Evolutionary conservation across 37 sponge, comb jelly and placozoan genomes (phyloP).

Genomic region (Dysidea cf. avara): DNA sequence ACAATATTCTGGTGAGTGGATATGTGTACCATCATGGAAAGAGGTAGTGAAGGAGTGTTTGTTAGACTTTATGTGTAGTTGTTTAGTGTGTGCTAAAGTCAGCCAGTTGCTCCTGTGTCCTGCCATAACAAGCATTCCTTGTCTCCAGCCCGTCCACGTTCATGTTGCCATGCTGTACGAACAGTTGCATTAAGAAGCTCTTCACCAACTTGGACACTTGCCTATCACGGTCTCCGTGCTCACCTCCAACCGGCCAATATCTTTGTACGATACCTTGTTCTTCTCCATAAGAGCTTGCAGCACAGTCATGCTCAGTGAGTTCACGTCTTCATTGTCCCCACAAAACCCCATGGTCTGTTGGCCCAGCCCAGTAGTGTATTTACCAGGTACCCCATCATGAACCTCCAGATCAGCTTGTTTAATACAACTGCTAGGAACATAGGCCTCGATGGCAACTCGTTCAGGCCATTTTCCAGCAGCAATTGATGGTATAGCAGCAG

Average conservation of each 20-base stretch:
- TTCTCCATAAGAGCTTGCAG: conserved; percentile 83
- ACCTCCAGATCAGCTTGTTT: conserved; percentile 88
- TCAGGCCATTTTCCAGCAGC: conserved; percentile 80
- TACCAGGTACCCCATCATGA: conserved; percentile 82
- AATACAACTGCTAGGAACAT: conserved; percentile 82
- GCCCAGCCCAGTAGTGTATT: conserved; percentile 98
- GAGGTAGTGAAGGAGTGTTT: too few relatives aligned
- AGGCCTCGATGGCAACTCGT: conserved; percentile 91
- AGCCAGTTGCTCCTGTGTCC: conserved; percentile 91
- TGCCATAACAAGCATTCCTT: conserved; percentile 97
- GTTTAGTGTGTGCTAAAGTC: too few relatives aligned
- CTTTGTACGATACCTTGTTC: conserved; percentile 57
- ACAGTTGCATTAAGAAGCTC: conserved; percentile 96
- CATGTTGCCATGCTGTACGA: conserved; percentile 80
- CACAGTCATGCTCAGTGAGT: conserved; percentile 90
- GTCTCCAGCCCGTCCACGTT: conserved; percentile 95
- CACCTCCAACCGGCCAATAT: conserved; percentile 94
- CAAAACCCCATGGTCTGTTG: conserved; percentile 98
- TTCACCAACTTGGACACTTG: conserved; percentile 96
- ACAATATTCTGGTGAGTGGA: too few relatives aligned
- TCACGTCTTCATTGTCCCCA: conserved; percentile 88
- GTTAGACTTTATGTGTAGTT: too few relatives aligned
- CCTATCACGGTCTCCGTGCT: conserved; percentile 98
- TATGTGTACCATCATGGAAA: too few relatives aligned
- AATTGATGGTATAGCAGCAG: conserved; percentile 10